Percentiles rank a stretch among this genome's conserved stretches.
These are phyloP conservation scores for Clarias laeviceps DNA, from an alignment of 2,797 vertebrate genomes.

Conservation along the genomic window DNA sequence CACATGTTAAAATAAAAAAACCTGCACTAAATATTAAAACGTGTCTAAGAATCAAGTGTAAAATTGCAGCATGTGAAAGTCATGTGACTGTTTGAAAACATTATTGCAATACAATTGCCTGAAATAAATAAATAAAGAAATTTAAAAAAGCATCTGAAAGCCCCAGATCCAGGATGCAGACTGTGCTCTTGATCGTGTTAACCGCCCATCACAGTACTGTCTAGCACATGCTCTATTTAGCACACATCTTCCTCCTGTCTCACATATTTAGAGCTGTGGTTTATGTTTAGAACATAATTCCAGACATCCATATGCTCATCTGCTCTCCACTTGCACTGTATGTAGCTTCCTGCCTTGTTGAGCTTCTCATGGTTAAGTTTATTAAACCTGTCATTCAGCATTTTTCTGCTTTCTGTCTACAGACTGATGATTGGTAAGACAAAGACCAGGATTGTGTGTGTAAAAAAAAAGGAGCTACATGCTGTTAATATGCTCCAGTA, in stretches of 20 bases:
- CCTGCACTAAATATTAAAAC: background rate
- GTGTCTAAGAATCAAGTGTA: background rate
- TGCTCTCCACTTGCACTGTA: constrained; percentile 10
- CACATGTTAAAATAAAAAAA: background rate
- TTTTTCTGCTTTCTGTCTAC: constrained; percentile 32
- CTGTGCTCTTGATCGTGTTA: background rate
- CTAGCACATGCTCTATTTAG: constrained; percentile 38
- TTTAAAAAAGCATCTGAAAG: too few relatives aligned
- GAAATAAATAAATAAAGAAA: background rate
- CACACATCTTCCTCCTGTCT: background rate
- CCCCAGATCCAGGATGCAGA: background rate
- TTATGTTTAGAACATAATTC: constrained; percentile 15
- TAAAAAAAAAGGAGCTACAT: constrained; percentile 41
- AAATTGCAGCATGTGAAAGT: background rate
- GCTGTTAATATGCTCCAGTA: background rate
- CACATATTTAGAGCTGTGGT: background rate
- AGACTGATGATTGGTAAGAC: constrained; percentile 36
- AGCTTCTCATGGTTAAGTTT: constrained; percentile 35
- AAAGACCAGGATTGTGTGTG: constrained; percentile 1
- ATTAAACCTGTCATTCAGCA: constrained; percentile 55
- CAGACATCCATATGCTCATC: constrained; percentile 4
- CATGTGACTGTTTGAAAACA: background rate
- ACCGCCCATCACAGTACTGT: background rate
- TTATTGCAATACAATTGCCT: background rate
- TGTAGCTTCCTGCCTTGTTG: constrained; percentile 13